A percentile compares a stretch with the other conserved stretches of the same genome.
phyloP scores from a whole-genome alignment of 2,113 vertebrate species.

The Embiotoca jacksoni region DNA sequence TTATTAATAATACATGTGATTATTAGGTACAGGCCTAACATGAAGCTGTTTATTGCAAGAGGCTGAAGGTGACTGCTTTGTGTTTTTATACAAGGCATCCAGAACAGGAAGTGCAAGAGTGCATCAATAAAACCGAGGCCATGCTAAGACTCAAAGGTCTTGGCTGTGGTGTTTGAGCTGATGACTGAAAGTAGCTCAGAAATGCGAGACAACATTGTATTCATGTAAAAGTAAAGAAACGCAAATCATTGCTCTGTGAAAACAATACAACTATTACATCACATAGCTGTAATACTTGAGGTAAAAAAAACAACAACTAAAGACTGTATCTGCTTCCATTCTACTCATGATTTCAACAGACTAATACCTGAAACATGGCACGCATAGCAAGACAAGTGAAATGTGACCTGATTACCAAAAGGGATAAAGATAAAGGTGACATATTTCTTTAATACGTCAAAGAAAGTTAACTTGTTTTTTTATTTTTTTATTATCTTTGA shows the following conservation, averaged over 20 bases:
- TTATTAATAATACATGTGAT: conserved; percentile 33
- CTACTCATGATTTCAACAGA: conserved; percentile 24
- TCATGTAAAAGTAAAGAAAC: conserved; percentile 1
- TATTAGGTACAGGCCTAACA: conserved; percentile 13
- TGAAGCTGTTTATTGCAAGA: neutral
- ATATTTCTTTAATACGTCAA: no score
- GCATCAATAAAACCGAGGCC: conserved; percentile 16
- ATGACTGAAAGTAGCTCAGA: neutral
- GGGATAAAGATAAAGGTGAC: no score
- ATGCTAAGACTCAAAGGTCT: conserved; percentile 15
- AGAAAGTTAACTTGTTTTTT: no score
- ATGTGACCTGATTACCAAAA: no score
- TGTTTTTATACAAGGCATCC: conserved; percentile 25
- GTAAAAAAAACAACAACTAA: conserved; percentile 47
- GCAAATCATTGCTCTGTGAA: conserved; percentile 13
- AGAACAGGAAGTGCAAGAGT: conserved; percentile 17
- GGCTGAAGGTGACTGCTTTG: conserved; percentile 10
- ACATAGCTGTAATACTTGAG: conserved; percentile 50
- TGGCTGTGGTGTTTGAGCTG: conserved; percentile 2
- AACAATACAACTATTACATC: conserved; percentile 19
- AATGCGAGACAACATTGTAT: conserved; percentile 1
- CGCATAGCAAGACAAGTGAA: conserved; percentile 4
- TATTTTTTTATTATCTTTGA: no score
- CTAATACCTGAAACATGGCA: conserved; percentile 18
- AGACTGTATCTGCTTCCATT: neutral